A percentile compares a stretch with the other conserved stretches of the same genome.
Evolutionary conservation across 2,888 invertebrate genomes (phyloP).

Genomic region (Chromoteleia sp.): DNA sequence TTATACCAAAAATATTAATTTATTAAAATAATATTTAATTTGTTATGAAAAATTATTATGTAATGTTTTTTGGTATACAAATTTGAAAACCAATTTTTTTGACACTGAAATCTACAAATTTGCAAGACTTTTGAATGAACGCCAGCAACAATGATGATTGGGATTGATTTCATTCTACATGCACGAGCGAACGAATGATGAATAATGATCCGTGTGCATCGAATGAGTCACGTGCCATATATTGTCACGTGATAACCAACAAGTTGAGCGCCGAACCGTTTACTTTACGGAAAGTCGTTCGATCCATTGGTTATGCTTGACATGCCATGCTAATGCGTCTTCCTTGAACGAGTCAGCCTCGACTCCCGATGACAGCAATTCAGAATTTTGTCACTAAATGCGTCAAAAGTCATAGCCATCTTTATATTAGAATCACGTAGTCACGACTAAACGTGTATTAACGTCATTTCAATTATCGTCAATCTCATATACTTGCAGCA

Average conservation of each 20-base stretch:
- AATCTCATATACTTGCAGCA: conserved; percentile 1
- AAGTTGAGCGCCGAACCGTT: conserved; percentile 55
- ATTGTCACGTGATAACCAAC: conserved; percentile 54
- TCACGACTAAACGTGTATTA: conserved; percentile 21
- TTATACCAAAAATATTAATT: too few species aligned
- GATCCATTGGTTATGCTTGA: conserved; percentile 70
- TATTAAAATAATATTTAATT: too few species aligned
- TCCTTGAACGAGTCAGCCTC: conserved; percentile 42
- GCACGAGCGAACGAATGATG: conserved; percentile 41
- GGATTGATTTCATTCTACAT: conserved; percentile 36
- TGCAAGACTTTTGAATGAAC: too few species aligned
- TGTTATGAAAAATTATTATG: too few species aligned
- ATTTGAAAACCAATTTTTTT: too few species aligned
- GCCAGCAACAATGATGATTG: conserved; percentile 8
- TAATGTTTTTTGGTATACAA: too few species aligned
- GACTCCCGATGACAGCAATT: conserved; percentile 32
- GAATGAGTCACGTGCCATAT: conserved; percentile 68
- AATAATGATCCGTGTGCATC: conserved; percentile 47
- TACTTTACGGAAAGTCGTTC: conserved; percentile 64
- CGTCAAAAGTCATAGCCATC: conserved; percentile 20
- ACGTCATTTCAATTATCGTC: conserved; percentile 46
- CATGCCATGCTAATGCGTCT: conserved; percentile 30
- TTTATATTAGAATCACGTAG: conserved; percentile 26
- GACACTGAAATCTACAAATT: too few species aligned
- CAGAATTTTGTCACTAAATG: conserved; percentile 34